Evolutionary conservation across 2,888 invertebrate species (phyloP).

Genomic region (Epirrhoe tristata): DNA sequence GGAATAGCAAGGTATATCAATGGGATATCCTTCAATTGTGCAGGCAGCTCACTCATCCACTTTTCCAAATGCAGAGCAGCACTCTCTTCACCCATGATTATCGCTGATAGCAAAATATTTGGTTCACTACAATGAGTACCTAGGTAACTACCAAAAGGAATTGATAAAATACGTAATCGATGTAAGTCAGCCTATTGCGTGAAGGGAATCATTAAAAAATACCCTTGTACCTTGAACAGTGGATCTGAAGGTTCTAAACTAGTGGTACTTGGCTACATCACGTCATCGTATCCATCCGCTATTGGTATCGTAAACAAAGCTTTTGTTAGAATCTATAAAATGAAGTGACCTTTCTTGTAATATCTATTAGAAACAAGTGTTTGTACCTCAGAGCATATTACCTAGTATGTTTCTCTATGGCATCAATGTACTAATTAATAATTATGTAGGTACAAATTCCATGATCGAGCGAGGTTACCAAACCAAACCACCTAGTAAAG

Average conservation of each 20-base stretch:
- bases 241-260: constrained; percentile 25
- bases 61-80: constrained; percentile 74
- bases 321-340: not conserved
- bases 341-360: not conserved
- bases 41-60: constrained; percentile 90
- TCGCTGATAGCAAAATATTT: constrained; percentile 50
- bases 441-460: too few relatives aligned
- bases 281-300: constrained; percentile 20
- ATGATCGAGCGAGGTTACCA: not conserved
- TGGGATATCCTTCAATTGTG: constrained; percentile 84
- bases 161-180: constrained; percentile 6
- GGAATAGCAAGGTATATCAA: constrained; percentile 91
- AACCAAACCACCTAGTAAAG: not conserved
- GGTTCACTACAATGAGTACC: not conserved
- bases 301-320: not conserved
- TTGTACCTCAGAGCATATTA: not conserved
- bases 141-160: not conserved
- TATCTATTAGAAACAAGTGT: not conserved
- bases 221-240: constrained; percentile 34
- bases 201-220: constrained; percentile 26
- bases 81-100: constrained; percentile 66
- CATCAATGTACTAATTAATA: too few relatives aligned
- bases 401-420: too few relatives aligned
- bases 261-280: constrained; percentile 18
- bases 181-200: constrained; percentile 24